Percentiles rank a stretch among this genome's conserved stretches.
Conservation (phyloP, 2,888 invertebrate genomes). For the Caenorhabditis sp. region DNA sequence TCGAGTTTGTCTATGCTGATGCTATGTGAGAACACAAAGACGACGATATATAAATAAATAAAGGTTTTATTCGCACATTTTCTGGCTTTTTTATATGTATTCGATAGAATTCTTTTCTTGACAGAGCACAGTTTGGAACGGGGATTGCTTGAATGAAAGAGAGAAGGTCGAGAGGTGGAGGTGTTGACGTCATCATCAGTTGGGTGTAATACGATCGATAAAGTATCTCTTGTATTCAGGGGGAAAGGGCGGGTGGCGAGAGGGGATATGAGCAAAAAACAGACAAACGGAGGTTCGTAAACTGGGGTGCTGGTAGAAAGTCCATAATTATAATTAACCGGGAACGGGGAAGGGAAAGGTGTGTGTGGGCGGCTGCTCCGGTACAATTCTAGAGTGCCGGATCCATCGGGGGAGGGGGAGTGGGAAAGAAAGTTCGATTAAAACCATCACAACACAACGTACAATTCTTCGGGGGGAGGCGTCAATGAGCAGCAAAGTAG, state of each 20-base stretch:
- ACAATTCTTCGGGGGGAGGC: conserved; percentile 56
- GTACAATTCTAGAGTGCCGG: conserved; percentile 19
- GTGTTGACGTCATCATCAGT: conserved; percentile 44
- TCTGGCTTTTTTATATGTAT: conserved; percentile 43
- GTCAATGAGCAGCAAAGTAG: conserved; percentile 60
- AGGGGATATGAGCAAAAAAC: conserved; percentile 51
- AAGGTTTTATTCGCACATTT: conserved; percentile 59
- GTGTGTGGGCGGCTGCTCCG: conserved; percentile 28
- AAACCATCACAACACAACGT: conserved; percentile 62
- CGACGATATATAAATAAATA: conserved; percentile 21
- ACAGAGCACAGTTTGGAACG: conserved; percentile 18
- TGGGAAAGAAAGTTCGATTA: conserved; percentile 52
- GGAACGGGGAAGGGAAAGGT: conserved; percentile 33
- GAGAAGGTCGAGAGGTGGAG: conserved; percentile 7
- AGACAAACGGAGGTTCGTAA: conserved; percentile 38
- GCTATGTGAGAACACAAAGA: neutral
- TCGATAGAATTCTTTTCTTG: conserved; percentile 46
- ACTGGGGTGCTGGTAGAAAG: conserved; percentile 29
- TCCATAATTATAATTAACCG: conserved; percentile 29
- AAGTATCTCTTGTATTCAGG: conserved; percentile 27
- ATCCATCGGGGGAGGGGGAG: neutral
- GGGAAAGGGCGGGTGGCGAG: conserved; percentile 7
- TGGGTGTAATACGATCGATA: conserved; percentile 50
- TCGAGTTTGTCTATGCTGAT: no score
- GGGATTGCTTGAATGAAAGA: conserved; percentile 27